Evolutionary conservation across 35 echinoderm and acorn worm species (phyloP).

Genomic region (Lytechinus variegatus): DNA sequence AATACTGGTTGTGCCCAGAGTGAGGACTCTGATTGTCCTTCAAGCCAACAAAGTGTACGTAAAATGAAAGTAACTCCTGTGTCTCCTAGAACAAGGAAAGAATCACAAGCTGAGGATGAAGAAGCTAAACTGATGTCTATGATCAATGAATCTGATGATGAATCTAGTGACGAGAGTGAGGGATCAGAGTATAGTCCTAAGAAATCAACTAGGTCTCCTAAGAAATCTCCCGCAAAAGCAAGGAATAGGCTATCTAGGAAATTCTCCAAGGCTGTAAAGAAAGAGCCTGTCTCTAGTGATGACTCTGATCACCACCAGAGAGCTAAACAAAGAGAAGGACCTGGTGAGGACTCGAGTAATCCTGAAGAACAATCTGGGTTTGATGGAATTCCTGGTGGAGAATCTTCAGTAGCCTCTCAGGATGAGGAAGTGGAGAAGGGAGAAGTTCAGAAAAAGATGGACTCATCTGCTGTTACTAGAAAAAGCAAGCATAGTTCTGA

Average conservation of each 20-base stretch:
- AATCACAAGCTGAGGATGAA: background rate
- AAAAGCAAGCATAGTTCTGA: conserved; percentile 1
- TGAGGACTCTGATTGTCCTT: conserved; percentile 34
- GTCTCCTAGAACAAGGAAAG: conserved; percentile 32
- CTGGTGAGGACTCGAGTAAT: conserved; percentile 63
- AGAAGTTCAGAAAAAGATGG: background rate
- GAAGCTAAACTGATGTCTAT: conserved; percentile 30
- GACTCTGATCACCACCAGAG: conserved; percentile 65
- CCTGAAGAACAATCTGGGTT: conserved; percentile 43
- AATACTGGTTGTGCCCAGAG: background rate
- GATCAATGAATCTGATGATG: conserved; percentile 25
- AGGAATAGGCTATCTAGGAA: background rate
- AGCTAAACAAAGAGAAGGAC: conserved; percentile 38
- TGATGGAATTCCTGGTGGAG: conserved; percentile 5
- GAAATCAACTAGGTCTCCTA: background rate
- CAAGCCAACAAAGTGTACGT: conserved; percentile 24
- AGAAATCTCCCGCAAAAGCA: background rate
- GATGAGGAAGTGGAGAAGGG: conserved; percentile 10
- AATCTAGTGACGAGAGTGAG: background rate
- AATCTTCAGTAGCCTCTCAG: background rate
- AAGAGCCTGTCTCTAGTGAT: background rate
- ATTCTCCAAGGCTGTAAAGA: background rate
- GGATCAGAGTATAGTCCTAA: conserved; percentile 5
- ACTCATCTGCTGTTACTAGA: background rate
- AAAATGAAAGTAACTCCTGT: conserved; percentile 39